Base-by-base conservation (phyloP, 2,797 vertebrate species). In the Oceanodroma leucorhoa region DNA sequence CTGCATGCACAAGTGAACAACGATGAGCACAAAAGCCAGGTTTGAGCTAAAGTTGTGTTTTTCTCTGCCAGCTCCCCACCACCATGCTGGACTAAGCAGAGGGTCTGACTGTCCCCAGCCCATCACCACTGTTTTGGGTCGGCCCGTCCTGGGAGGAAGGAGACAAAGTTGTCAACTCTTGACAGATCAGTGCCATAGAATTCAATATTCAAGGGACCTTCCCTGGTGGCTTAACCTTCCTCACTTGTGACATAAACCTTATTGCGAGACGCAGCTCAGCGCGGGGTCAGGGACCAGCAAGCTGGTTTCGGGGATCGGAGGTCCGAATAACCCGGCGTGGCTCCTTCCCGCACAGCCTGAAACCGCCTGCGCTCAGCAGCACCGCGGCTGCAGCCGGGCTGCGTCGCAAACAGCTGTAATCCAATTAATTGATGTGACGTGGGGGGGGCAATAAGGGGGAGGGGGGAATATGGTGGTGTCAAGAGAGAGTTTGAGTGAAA, bases 381-480 rank as follows among this genome's bases (percentile, higher is more conserved):
- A 66, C 24, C 23, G 0, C 0, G 6, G 34, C 61, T 86, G 48
- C 60, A 71, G 57, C 29, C 0, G 0, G n/a, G 29, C 36, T 83
- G 84, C 0, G 0, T 65, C 11, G 6, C 53, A 36, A 81, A 57
- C 40, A 69, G 32, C 57, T 61, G 66, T 55, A 81, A 83, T 65
- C 61, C 54, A 48, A 41, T 48, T 86, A 85, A 86, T 21, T n/a
- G 76, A 38, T 24, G 26, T 67, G 60, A 48, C 22, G 2, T 6
- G 38, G 6, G 8, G 17, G 6, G 30, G 1, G 5, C 9, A 30
- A 11, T 18, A 5, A 21, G 12, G 21, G 16, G 7, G 22, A 34
- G 30, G 23, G 13, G 17, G 9, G 30, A 73, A 43, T n/a, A n/a
- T 18, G 45, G 62, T 22, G 36, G 38, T 55, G 55, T 73, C 5